phyloP scores from a whole-genome alignment of 2,888 invertebrate genomes.

The Acronicta psi region DNA sequence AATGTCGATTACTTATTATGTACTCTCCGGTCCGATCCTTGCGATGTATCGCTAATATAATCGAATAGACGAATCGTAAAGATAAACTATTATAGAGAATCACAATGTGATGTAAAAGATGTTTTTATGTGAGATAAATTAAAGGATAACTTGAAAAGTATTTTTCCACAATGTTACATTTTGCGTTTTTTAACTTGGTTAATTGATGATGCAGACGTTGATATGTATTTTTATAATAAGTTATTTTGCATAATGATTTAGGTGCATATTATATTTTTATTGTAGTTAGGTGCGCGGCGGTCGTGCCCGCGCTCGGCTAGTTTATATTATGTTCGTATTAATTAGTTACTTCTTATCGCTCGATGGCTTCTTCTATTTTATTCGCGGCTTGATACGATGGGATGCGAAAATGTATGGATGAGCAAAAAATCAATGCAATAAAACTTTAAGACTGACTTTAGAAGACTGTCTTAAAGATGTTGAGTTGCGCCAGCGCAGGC shows the following conservation, averaged over 20 bases:
- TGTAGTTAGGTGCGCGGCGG: constrained; percentile 57
- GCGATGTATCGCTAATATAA: constrained; percentile 63
- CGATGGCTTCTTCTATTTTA: constrained; percentile 68
- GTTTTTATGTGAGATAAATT: constrained; percentile 85
- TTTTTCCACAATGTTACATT: constrained; percentile 85
- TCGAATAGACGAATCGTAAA: constrained; percentile 70
- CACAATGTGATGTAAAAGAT: constrained; percentile 87
- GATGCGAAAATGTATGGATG: constrained; percentile 71
- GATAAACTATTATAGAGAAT: constrained; percentile 78
- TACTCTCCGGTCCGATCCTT: constrained; percentile 63
- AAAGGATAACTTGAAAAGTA: constrained; percentile 85
- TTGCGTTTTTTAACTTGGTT: constrained; percentile 84
- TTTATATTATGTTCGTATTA: constrained; percentile 43
- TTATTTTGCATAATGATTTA: constrained; percentile 80
- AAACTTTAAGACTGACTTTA: constrained; percentile 88
- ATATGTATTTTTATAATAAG: constrained; percentile 77
- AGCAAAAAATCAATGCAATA: constrained; percentile 86
- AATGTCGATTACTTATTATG: constrained; percentile 61
- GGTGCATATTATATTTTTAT: constrained; percentile 69
- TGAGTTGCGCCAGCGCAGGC: constrained; percentile 56
- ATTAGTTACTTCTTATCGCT: constrained; percentile 65
- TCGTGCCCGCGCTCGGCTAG: constrained; percentile 41
- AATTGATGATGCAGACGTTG: constrained; percentile 73
- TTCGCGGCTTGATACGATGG: constrained; percentile 66
- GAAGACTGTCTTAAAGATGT: constrained; percentile 87